Conservation (phyloP, 1,140 invertebrate species). For the Drosophila albomicans region DNA sequence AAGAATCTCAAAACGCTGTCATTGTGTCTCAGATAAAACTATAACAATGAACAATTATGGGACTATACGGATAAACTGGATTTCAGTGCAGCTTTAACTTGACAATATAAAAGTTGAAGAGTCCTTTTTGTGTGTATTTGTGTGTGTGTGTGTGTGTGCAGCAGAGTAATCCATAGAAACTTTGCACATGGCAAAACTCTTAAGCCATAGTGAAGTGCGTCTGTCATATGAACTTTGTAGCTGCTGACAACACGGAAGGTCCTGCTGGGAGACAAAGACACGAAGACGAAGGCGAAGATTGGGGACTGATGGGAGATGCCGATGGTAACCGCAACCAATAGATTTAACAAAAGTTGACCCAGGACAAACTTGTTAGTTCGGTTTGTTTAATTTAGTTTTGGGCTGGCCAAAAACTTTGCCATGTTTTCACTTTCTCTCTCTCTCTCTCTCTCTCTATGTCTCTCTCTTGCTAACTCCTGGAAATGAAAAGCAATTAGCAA, state of each 20-base stretch:
- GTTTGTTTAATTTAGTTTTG: constrained; percentile 49
- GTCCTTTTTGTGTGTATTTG: neutral
- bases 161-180: constrained; percentile 30
- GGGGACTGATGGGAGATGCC: no score
- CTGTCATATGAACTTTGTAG: constrained; percentile 27
- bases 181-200: constrained; percentile 27
- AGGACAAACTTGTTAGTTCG: constrained; percentile 40
- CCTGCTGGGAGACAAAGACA: neutral
- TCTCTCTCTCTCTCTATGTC: no score
- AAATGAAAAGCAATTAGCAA: constrained; percentile 68
- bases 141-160: neutral
- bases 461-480: neutral
- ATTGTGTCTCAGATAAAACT: constrained; percentile 7
- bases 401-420: constrained; percentile 45
- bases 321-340: constrained; percentile 35
- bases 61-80: neutral
- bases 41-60: neutral
- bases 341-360: constrained; percentile 40
- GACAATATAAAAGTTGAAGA: constrained; percentile 24
- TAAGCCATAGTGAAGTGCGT: constrained; percentile 23
- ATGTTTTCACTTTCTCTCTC: neutral
- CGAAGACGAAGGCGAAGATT: no score
- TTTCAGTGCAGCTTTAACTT: constrained; percentile 13
- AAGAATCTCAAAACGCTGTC: constrained; percentile 1
- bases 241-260: constrained; percentile 14